Evolutionary conservation across 2,113 vertebrate species (phyloP).

Genomic region (Nannospalax galili): DNA sequence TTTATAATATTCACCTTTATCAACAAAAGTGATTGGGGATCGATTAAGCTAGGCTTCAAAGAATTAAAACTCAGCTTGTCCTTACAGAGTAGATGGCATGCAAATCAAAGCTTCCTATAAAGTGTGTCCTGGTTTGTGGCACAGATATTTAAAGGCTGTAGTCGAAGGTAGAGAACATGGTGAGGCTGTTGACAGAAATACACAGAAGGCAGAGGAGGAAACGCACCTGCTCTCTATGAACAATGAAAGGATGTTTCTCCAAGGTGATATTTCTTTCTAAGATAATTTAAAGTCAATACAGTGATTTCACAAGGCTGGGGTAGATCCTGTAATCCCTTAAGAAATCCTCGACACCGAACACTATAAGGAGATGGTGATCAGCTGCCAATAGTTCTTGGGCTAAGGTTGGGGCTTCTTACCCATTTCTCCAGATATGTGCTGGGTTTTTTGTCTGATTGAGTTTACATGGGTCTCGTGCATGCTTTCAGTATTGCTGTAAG

Average conservation of each 20-base stretch:
- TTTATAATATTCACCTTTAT: background rate
- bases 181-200: background rate
- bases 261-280: background rate
- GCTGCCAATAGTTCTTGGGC: too few species aligned
- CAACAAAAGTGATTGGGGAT: slow-evolving; percentile 18
- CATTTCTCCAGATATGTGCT: too few species aligned
- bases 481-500: too few species aligned
- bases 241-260: background rate
- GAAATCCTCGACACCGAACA: background rate
- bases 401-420: too few species aligned
- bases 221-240: background rate
- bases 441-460: too few species aligned
- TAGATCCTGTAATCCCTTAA: background rate
- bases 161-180: background rate
- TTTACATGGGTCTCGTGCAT: too few species aligned
- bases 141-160: background rate
- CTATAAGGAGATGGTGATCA: too few species aligned
- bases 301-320: background rate
- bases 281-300: background rate
- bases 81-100: background rate
- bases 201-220: background rate
- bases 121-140: background rate
- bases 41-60: background rate
- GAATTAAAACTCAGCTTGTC: background rate
- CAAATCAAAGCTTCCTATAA: background rate